A percentile compares a stretch with the other conserved stretches of the same genome.
These are phyloP conservation scores for Phoebastria nigripes DNA, from an alignment of 2,797 vertebrate species.

Conservation along the genomic window DNA sequence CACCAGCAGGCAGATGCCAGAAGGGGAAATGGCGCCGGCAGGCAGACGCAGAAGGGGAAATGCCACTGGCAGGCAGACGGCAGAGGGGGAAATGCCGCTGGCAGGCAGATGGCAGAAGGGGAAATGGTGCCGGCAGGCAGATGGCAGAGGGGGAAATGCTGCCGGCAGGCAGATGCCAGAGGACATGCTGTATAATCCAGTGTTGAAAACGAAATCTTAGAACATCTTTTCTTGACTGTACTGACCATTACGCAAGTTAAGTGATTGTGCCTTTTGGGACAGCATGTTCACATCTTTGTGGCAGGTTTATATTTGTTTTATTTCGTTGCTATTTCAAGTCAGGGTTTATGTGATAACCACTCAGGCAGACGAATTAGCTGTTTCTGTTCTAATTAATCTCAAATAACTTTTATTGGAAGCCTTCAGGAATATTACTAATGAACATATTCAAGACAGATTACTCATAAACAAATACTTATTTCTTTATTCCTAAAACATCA, in stretches of 20 bases:
- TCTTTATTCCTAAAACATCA: slow-evolving; percentile 49
- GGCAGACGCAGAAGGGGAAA: too few species aligned
- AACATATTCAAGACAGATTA: slow-evolving; percentile 52
- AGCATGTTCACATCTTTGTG: slow-evolving; percentile 20
- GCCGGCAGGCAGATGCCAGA: too few species aligned
- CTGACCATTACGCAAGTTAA: slow-evolving; percentile 63
- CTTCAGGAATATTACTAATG: slow-evolving; percentile 61
- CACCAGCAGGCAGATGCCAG: too few species aligned
- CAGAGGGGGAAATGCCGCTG: too few species aligned
- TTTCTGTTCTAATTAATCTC: slow-evolving; percentile 67
- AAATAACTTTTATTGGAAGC: slow-evolving; percentile 56
- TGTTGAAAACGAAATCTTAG: slow-evolving; percentile 64
- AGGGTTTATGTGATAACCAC: slow-evolving; percentile 47
- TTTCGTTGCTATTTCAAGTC: slow-evolving; percentile 68
- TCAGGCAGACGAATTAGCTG: slow-evolving; percentile 58
- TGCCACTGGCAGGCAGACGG: too few species aligned
- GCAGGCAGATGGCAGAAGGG: too few species aligned
- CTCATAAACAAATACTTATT: slow-evolving; percentile 61
- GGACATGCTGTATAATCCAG: slow-evolving; percentile 62
- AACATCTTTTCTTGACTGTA: slow-evolving; percentile 58
- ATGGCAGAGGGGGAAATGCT: too few species aligned
- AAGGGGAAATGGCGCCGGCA: too few species aligned
- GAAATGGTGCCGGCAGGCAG: too few species aligned
- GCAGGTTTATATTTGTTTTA: slow-evolving; percentile 64
- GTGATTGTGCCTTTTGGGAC: slow-evolving; percentile 53